Evolutionary conservation across 2,888 invertebrate species (phyloP).

Genomic region (Platyscelio sp.): DNA sequence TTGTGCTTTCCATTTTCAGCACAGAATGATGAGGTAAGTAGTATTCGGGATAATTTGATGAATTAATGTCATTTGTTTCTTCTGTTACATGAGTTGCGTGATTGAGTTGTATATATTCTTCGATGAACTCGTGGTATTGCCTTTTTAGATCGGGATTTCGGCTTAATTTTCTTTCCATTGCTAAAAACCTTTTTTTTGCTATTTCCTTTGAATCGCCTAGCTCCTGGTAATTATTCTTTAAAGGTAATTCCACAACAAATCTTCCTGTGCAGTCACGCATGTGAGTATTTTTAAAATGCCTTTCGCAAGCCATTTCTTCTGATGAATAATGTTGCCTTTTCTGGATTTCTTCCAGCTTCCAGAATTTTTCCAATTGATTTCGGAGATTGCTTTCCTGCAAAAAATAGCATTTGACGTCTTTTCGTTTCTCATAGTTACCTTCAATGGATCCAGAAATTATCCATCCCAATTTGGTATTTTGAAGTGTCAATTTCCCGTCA

Average conservation of each 20-base stretch:
- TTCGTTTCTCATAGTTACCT: not conserved
- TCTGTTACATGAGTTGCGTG: not conserved
- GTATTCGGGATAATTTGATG: not conserved
- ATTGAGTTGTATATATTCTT: slow-evolving; percentile 28
- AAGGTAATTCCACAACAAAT: not conserved
- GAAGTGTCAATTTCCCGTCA: not conserved
- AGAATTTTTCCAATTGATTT: slow-evolving; percentile 31
- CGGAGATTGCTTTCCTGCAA: not conserved
- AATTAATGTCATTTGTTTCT: not conserved
- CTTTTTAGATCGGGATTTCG: not conserved
- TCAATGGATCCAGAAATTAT: not conserved
- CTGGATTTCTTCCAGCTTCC: not conserved
- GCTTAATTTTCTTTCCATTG: not conserved
- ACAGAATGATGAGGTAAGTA: slow-evolving; percentile 30
- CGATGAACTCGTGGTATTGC: slow-evolving; percentile 41
- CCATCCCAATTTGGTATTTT: slow-evolving; percentile 12
- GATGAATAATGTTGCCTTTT: not conserved
- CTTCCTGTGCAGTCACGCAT: not conserved
- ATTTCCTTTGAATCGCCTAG: not conserved
- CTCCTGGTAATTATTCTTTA: slow-evolving; percentile 17
- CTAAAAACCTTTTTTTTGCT: slow-evolving; percentile 56
- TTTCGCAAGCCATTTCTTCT: not conserved
- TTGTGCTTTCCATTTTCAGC: not conserved
- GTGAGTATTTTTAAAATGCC: not conserved
- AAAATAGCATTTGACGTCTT: not conserved